phyloP scores from a whole-genome alignment of 2,888 invertebrate genomes.

The Fragum fragum region DNA sequence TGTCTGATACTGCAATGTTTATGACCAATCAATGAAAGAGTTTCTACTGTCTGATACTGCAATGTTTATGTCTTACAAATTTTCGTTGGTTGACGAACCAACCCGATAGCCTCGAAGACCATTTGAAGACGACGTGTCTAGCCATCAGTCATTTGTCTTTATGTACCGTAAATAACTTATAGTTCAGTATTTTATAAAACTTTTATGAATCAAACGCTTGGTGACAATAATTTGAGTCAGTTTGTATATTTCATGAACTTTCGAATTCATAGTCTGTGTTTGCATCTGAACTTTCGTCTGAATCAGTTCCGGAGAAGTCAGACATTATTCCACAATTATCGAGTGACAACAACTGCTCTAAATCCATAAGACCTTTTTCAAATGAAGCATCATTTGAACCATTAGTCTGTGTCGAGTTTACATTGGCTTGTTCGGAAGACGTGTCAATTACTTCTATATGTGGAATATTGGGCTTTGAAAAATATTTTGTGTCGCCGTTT shows the following conservation, averaged over 20 bases:
- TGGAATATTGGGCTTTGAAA: background rate
- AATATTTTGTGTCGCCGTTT: background rate
- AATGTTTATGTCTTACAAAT: no score
- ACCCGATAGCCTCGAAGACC: no score
- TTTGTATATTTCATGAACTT: background rate
- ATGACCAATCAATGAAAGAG: no score
- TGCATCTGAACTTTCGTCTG: conserved; percentile 49
- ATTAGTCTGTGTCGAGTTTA: background rate
- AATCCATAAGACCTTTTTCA: conserved; percentile 15
- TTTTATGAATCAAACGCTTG: no score
- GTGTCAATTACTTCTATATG: background rate
- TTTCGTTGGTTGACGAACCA: no score
- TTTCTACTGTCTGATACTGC: no score
- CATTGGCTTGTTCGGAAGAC: background rate
- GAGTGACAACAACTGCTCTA: conserved; percentile 3
- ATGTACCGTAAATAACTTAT: no score
- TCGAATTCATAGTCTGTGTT: conserved; percentile 44
- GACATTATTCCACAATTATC: background rate
- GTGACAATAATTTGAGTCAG: no score
- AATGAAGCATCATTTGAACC: background rate
- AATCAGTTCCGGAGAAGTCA: conserved; percentile 8
- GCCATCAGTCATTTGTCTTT: no score
- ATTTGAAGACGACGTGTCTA: no score
- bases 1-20: no score
- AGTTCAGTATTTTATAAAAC: no score